These are phyloP conservation scores for Siniperca undulata DNA, from an alignment of 2,797 vertebrate species.

Conservation along the genomic window DNA sequence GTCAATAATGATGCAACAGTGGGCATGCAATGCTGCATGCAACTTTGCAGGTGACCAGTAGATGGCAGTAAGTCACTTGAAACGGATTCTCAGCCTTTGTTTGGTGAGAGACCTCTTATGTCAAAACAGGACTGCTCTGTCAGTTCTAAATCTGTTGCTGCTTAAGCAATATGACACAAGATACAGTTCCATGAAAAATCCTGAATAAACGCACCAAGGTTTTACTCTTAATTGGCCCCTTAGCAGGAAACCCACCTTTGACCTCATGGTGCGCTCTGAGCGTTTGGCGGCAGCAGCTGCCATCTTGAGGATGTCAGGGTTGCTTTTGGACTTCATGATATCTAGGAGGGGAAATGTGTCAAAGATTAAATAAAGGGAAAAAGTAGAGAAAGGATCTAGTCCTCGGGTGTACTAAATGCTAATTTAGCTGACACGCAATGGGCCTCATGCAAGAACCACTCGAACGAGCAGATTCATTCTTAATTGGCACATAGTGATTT, in stretches of 20 bases:
- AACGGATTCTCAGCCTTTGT: conserved; percentile 8
- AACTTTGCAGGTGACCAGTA: conserved; percentile 56
- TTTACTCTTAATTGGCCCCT: neutral
- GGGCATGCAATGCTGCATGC: conserved; percentile 49
- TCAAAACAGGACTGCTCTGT: conserved; percentile 3
- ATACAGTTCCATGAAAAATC: neutral
- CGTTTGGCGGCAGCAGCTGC: conserved; percentile 88
- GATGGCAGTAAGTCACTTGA: conserved; percentile 67
- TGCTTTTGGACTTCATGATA: conserved; percentile 92
- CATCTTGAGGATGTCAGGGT: conserved; percentile 91
- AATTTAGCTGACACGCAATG: neutral
- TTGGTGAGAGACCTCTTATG: conserved; percentile 7
- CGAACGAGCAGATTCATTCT: neutral
- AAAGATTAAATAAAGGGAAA: neutral
- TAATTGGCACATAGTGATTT: neutral
- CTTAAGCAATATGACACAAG: conserved; percentile 10
- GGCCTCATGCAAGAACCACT: neutral
- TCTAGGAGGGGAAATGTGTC: conserved; percentile 66
- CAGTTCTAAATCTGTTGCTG: neutral
- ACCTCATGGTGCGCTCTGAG: conserved; percentile 88
- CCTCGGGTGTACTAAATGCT: neutral
- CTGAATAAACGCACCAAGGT: neutral
- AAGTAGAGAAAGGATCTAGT: neutral
- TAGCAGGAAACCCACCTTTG: conserved; percentile 81
- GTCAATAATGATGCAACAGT: conserved; percentile 5